Evolutionary conservation across 1,140 invertebrate genomes (phyloP), one percentile per base, ranked within the genome.

Genomic region (Zaprionus tsacasi): DNA sequence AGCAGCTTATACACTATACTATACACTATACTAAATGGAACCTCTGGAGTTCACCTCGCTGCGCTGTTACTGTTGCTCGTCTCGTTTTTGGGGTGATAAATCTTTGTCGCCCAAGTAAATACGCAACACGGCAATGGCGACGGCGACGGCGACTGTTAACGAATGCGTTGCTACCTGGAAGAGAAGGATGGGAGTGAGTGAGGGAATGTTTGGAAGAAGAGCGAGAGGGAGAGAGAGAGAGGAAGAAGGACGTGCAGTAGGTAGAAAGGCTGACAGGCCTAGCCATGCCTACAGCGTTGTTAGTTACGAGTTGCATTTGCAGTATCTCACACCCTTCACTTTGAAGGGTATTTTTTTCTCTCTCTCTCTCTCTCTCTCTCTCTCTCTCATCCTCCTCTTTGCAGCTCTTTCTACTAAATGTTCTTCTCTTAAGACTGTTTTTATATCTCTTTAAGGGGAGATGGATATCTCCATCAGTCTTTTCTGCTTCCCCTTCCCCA

Each of bases 61-160:
- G 48, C 25, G 35, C 45, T 61, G 35, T 35, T 40, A 40, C 38
- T 68, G 13, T 38, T 57, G 50, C 13, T 52, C 11, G 36, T 15
- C 36, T 52, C 48, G 40, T 60, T 36, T 60, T 64, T 45, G 21
- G 35, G 60, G 79, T 91, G 91, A 91, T 91, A 88, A 85, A 82
- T 91, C 79, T 78, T 80, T 90, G 90, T 88, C 82, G 71, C 71
- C 66, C 66, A 67, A 80, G 82, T 76, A 80, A 81, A 79, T 66
- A 72, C 65, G 66, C 78, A 79, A 77, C 74, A 81, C 60, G 69
- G 63, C 43, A 40, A 69, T 57, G 27, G 21, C 17, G 54, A 12
- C 58, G 66, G 33, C 17, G 4, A 56, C 64, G 54, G 52, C 45
- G 59, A 48, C 33, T 68, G 48, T 58, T 66, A 63, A 57, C 63